Percentiles rank a stretch among this genome's conserved stretches.
Conservation (phyloP, 2,888 invertebrate genomes). For the Temnothorax ravouxi region DNA sequence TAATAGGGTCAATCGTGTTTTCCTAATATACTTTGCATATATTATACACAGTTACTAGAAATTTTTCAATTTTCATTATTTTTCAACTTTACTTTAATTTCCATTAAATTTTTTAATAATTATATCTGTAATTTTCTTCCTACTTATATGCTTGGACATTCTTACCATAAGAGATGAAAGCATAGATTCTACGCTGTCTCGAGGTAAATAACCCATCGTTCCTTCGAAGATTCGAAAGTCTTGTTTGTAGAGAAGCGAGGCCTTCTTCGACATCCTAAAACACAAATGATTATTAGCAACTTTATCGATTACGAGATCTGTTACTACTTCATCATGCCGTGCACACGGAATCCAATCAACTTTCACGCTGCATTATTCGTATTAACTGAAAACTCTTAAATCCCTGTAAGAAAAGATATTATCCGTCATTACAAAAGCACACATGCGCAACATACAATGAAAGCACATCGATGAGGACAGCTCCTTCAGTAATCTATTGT, state of each 20-base stretch:
- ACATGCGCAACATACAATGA: conserved; percentile 26
- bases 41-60: not conserved
- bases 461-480: not conserved
- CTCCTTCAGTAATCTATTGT: not conserved
- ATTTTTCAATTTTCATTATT: not conserved
- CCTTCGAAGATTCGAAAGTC: conserved; percentile 90
- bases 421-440: not conserved
- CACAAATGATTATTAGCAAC: conserved; percentile 55
- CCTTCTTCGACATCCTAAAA: conserved; percentile 87
- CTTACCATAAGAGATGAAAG: conserved; percentile 91
- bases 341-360: conserved; percentile 68
- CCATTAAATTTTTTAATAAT: not conserved
- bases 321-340: conserved; percentile 69
- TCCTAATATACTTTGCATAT: not conserved
- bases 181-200: conserved; percentile 91
- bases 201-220: conserved; percentile 90
- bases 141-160: not conserved
- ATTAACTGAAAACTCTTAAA: conserved; percentile 77
- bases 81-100: not conserved
- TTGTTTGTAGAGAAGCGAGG: conserved; percentile 91
- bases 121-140: not conserved
- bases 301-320: not conserved
- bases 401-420: conserved; percentile 45
- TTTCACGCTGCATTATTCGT: conserved; percentile 73
- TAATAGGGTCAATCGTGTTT: not conserved